Percentiles rank a stretch among this genome's conserved stretches.
These are phyloP conservation scores for Cantharis nigra DNA, from an alignment of 2,888 invertebrate genomes.

Conservation along the genomic window DNA sequence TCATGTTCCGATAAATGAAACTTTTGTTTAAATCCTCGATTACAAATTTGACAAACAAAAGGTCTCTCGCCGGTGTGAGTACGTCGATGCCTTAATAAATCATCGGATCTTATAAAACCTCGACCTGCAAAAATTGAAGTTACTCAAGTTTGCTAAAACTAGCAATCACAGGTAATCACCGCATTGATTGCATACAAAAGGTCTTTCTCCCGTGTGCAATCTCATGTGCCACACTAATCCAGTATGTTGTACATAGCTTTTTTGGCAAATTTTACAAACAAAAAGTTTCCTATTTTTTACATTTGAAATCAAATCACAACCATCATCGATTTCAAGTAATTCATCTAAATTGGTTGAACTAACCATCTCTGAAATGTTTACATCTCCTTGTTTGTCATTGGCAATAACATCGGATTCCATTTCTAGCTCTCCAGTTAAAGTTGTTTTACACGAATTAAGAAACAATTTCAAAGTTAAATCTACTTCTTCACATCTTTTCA, in stretches of 20 bases:
- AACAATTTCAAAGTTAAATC: conserved; percentile 24
- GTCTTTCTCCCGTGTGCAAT: conserved; percentile 33
- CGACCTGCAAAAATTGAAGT: conserved; percentile 20
- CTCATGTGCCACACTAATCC: conserved; percentile 31
- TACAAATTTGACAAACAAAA: conserved; percentile 37
- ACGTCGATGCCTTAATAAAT: conserved; percentile 35
- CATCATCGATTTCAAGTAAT: conserved; percentile 1
- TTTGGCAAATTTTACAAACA: conserved; percentile 30
- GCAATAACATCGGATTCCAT: background rate
- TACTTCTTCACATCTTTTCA: conserved; percentile 31
- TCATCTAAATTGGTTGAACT: background rate
- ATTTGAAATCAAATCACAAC: background rate
- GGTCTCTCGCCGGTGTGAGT: conserved; percentile 39
- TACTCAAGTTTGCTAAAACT: background rate
- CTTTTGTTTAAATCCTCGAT: conserved; percentile 39
- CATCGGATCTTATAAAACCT: conserved; percentile 37
- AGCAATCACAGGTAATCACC: conserved; percentile 25
- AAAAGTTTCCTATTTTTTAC: conserved; percentile 8
- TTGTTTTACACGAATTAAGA: background rate
- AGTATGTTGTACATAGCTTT: conserved; percentile 25
- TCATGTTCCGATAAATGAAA: conserved; percentile 40
- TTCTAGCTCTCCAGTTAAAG: background rate
- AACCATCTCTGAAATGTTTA: background rate
- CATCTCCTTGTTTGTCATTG: background rate
- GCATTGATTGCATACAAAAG: conserved; percentile 38